Base-by-base conservation (phyloP, 2,797 vertebrate species). In the Phyllotis vaccarum region DNA sequence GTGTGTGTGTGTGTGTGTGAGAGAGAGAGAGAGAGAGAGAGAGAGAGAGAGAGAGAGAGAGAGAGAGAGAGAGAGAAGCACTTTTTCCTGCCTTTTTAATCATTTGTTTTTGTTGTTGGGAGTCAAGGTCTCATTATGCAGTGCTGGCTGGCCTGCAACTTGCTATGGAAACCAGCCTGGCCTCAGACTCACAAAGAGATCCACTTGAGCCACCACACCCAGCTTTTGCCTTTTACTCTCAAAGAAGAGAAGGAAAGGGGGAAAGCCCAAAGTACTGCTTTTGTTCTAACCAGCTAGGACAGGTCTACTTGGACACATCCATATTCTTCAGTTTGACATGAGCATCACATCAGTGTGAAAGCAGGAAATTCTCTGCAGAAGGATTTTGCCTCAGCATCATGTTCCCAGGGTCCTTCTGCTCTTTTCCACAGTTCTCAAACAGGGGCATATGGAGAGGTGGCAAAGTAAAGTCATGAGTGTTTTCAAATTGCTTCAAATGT, bases 401-500 rank as follows among this genome's bases (percentile, higher is more conserved):
- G 54, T 58, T 88, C 90, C 80, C 90, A 27, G 31, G n/a, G 78
- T 54, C 43, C 16, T 88, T 89, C 52, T 78, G 79, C 92, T 52
- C 21, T 89, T 66, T 64, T 70, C 56, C 54, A 56, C n/a, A 54
- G 5, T 85, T 87, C 60, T 87, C 49, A 75, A 75, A 92, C 37
- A 78, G 62, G 62, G 5, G 3, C 13, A 21, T 29, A 11, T 21
- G 78, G 60, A 78, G 27, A 66, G 19, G 40, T 40, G 56, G 29
- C 37, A 80, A 34, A 60, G 6, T 3, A 3, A 66, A 70, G 60
- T 5, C 21, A 54, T 13, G 54, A 66, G 10, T 75, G 27, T 90
- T 94, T 85, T 90, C 60, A 87, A 96, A 87, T 89, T 68, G 66
- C 34, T 86, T 94, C 37, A 27, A 88, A 95, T 62, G 72, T 75